Evolutionary conservation across 2,113 vertebrate genomes (phyloP), one percentile per base, ranked within the genome.

Genomic region (Patagioenas fasciata): DNA sequence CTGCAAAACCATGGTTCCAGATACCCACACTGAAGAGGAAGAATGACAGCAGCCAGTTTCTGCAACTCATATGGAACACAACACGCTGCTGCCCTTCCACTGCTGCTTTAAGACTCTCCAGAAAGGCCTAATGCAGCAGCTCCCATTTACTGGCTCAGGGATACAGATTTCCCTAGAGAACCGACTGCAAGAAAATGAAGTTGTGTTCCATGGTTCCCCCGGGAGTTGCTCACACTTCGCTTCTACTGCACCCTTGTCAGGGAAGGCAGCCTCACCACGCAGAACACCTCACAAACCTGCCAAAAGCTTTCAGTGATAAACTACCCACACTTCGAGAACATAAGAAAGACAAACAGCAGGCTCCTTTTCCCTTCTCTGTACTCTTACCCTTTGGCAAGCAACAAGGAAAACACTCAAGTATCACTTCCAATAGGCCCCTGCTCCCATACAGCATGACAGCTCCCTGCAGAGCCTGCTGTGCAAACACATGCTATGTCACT

Each of bases 141-240:
- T 54, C n/a, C 54, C 12, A 15, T 24, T 58, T 42, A 14, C 53
- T 44, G 69, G 34, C 75, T 78, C 36, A n/a, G 29, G 0, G 0
- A 29, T 10, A 57, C 0, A 1, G 25, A 62, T 29, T 72, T 73
- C 36, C 21, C 25, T 26, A 34, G 26, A 65, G 24, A 32, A 13
- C 60, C 53, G 23, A 19, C n/a, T n/a, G n/a, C n/a, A 51, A 26
- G 18, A 18, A 51, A 0, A 25, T 13, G 40, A 40, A 40, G 16
- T 29, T 0, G 1, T 26, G 19, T 64, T 34, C 58, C 51, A 56
- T 0, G 0, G 44, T 31, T 34, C 17, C 31, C n/a, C n/a, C 34
- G 34, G 2, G 38, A 56, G 21, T 2, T 40, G 11, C 20, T 34
- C 17, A 13, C 2, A 0, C 42, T 80, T 69, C 1, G 1, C 42